Evolutionary conservation across 2,888 invertebrate species (phyloP), one percentile per base, ranked within the genome.

Genomic region (Chrysotoxum bicinctum): DNA sequence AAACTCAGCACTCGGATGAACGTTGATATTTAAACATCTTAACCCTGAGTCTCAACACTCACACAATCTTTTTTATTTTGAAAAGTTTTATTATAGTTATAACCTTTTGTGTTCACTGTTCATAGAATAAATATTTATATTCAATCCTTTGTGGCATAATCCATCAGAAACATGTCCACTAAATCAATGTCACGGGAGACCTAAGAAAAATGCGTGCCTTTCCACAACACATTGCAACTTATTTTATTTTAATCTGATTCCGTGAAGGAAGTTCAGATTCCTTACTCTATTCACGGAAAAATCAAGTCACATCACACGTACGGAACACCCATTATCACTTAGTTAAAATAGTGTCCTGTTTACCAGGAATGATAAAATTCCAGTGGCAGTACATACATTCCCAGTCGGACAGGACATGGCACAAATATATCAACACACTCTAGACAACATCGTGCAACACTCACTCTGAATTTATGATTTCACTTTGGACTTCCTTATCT

Each of bases 391-490:
- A 40, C 52, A 68, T 56, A 62, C 62, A 68, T 52, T 62, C 66
- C 48, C 58, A 50, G 43, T 78, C 70, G 35, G 60, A 66, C 66
- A 66, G 21, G 58, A 85, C 56, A 75, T 81, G 60, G 45, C 62
- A 48, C 30, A 35, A 50, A 52, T 74, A 78, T 37, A 64, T 50
- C 64, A 72, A 54, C 56, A 32, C 37, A 45, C 54, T 73, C 43
- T 16, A 6, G 5, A 14, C 32, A 73, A 56, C 64, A 64, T 40
- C n/a, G n/a, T 16, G 8, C 43, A 43, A 43, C 40, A 35, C 85
- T 73, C 76, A 85, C 85, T 16, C 73, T 30, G 85, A 81, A 85
- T 85, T 85, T 85, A 81, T 81, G 85, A 85, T 85, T 85, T 85
- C 85, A 85, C 80, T 66, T 40, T 68, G 68, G 60, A 60, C 50